Percentiles rank a stretch among this genome's conserved stretches.
These are phyloP conservation scores for Zaprionus davidi DNA, from an alignment of 1,140 invertebrate genomes.

Conservation along the genomic window DNA sequence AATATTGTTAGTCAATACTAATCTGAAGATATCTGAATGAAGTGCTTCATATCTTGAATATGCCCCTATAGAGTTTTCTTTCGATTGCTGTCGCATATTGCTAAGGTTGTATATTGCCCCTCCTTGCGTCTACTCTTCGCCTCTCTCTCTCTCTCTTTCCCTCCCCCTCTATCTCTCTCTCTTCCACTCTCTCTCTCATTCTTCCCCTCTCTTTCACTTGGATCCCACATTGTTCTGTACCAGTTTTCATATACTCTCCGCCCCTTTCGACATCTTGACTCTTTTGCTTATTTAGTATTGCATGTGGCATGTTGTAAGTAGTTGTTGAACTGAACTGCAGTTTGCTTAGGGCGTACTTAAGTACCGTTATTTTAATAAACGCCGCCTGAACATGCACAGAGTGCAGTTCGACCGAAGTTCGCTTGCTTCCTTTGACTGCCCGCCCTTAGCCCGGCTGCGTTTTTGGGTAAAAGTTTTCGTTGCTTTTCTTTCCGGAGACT, in stretches of 20 bases:
- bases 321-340: constrained; percentile 60
- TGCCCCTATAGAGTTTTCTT: not conserved
- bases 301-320: constrained; percentile 32
- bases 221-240: constrained; percentile 23
- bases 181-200: no score
- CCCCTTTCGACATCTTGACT: constrained; percentile 39
- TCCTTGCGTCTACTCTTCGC: not conserved
- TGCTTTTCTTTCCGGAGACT: constrained; percentile 52
- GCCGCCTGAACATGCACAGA: constrained; percentile 69
- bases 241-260: constrained; percentile 26
- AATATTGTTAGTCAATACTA: not conserved
- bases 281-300: constrained; percentile 36
- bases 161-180: no score
- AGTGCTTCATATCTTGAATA: not conserved
- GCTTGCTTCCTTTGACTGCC: not conserved
- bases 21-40: not conserved
- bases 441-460: constrained; percentile 1
- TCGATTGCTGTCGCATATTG: constrained; percentile 12
- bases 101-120: constrained; percentile 26
- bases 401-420: constrained; percentile 3
- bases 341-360: constrained; percentile 81
- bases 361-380: constrained; percentile 81
- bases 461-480: constrained; percentile 44
- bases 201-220: constrained; percentile 23
- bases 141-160: not conserved